Percentiles rank a stretch among this genome's conserved stretches.
phyloP scores from a whole-genome alignment of 1,140 invertebrate species.

The Ceratosolen solmsi region DNA sequence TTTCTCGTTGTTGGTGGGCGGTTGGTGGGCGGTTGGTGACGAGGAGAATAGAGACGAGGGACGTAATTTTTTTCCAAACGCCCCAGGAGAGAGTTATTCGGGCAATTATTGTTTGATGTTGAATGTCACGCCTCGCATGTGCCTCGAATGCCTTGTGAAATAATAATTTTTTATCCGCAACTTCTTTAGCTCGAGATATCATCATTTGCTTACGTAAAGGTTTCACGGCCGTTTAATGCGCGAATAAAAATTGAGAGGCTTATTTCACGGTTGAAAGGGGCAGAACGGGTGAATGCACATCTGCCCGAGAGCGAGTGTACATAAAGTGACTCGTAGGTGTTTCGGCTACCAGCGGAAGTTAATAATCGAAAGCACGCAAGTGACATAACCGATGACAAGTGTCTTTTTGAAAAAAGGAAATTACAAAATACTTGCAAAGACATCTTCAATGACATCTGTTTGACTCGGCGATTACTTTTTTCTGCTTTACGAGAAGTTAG shows the following conservation, averaged over 20 bases:
- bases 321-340: neutral
- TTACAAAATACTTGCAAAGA: slow-evolving; percentile 7
- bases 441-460: slow-evolving; percentile 5
- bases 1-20: no score
- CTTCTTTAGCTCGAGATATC: neutral
- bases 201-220: neutral
- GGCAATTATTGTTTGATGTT: no score
- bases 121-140: no score
- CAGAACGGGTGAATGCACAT: neutral
- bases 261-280: neutral
- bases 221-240: no score
- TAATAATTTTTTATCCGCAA: neutral
- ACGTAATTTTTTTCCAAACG: no score
- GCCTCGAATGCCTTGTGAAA: no score
- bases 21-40: no score
- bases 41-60: no score
- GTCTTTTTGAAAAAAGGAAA: neutral
- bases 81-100: no score
- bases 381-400: neutral
- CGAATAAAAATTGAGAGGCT: neutral
- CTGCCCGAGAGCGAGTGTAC: neutral
- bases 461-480: neutral
- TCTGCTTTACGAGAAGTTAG: neutral
- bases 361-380: neutral
- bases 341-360: neutral